A percentile compares a stretch with the other conserved stretches of the same genome.
Evolutionary conservation across 1,140 invertebrate genomes (phyloP).

Genomic region (Drosophila pruinosa): DNA sequence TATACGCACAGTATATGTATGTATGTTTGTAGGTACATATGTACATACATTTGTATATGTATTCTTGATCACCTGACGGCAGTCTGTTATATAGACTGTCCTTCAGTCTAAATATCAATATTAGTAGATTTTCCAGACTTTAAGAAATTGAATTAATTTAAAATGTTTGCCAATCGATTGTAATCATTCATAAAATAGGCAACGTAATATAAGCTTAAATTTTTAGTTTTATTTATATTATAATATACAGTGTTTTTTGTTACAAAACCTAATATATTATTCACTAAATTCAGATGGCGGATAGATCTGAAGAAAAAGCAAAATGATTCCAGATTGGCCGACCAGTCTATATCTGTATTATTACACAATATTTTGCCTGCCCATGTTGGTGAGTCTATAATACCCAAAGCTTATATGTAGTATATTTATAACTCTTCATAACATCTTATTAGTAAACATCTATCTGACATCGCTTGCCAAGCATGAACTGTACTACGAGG

Average conservation of each 20-base stretch:
- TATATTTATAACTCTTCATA: constrained; percentile 34
- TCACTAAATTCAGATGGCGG: constrained; percentile 87
- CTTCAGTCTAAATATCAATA: too few relatives aligned
- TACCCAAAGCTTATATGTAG: neutral
- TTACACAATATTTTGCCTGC: constrained; percentile 92
- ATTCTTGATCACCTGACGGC: too few relatives aligned
- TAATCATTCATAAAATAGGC: too few relatives aligned
- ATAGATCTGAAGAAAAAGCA: constrained; percentile 91
- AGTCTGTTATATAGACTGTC: too few relatives aligned
- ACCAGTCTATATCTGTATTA: constrained; percentile 91
- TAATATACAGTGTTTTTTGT: too few relatives aligned
- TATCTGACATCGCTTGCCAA: constrained; percentile 88
- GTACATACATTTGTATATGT: neutral
- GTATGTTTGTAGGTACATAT: neutral
- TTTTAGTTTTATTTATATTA: too few relatives aligned
- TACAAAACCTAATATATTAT: neutral
- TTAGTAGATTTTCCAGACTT: too few relatives aligned
- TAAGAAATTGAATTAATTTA: too few relatives aligned
- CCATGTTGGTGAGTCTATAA: constrained; percentile 88
- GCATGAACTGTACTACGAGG: constrained; percentile 92
- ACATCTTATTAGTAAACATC: constrained; percentile 86
- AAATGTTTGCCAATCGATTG: too few relatives aligned
- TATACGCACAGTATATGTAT: too few relatives aligned
- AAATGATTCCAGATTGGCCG: constrained; percentile 88
- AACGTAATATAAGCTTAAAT: too few relatives aligned